Evolutionary conservation across 2,888 invertebrate species (phyloP), one percentile per base, ranked within the genome.

Genomic region (Volucella inanis): DNA sequence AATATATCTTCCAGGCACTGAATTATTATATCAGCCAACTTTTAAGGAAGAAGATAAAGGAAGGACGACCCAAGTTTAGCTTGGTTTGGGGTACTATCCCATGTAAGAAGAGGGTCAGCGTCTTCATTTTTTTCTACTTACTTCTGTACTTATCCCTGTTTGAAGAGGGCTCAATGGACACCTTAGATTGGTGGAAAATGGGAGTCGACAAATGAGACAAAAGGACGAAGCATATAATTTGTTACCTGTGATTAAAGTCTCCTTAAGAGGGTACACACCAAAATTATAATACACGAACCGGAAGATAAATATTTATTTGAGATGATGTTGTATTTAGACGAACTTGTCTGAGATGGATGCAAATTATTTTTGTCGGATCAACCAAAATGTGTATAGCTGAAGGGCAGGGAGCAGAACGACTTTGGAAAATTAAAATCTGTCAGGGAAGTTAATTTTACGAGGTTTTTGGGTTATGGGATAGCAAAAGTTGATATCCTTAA

Each of bases 171-270:
- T 52, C 38, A 11, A 11, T 3, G 39, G 54, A 22, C 38, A 38
- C 64, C 39, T 54, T 45, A 12, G 14, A 41, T 43, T n/a, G 49
- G 15, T 14, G 6, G 14, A 14, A 9, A n/a, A n/a, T 18, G 12
- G 4, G 22, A 15, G 6, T 52, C 12, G 47, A 15, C 15, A 15
- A 38, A 57, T 57, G 22, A 39, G 31, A 41, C 57, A 8, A 22
- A 41, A 64, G 64, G 31, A 41, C 22, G 65, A 65, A 39, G 43
- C 45, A 62, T 50, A 39, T 49, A 75, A 75, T 75, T 75, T 65
- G 65, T 75, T 49, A 75, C 55, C 65, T 65, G 65, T 65, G 65
- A 75, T 75, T 75, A 75, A 57, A 57, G 75, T 75, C 55, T 49
- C 41, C 65, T 75, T 65, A 65, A 50, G 65, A 65, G 65, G 64